Evolutionary conservation across 1,140 invertebrate genomes (phyloP), one percentile per base, ranked within the genome.

Genomic region (Matsumurasca onukii): DNA sequence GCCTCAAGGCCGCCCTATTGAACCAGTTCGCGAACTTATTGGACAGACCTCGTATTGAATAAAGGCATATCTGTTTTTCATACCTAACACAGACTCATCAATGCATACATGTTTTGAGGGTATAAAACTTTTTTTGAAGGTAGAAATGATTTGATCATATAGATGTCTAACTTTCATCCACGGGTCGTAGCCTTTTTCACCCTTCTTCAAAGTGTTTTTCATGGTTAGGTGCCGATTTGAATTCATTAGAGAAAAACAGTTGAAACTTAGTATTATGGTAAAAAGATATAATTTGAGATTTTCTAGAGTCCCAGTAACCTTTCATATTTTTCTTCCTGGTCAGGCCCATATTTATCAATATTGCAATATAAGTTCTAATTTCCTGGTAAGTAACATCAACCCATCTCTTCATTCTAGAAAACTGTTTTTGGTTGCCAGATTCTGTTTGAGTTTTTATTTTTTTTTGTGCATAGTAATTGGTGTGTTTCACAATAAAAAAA

Each of bases 301-400:
- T 17, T 22, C 13, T 17, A 48, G 64, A n/a, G 20, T 45, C 39
- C 64, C 64, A 66, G 20, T 66, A 66, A 25, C 17, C 12, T 48
- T 48, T 49, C 15, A 66, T 22, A 5, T 66, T 66, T 48, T 66
- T 66, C 49, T 24, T 13, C 15, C 5, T 9, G 24, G 64, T 66
- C 15, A 66, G 64, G 17, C 64, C 64, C 64, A 66, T 66, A 66
- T 66, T 66, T n/a, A 66, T 45, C 13, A 66, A 13, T 27, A 66
- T 13, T 20, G 64, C 31, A 49, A 66, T 48, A 29, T 48, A 66
- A 24, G 9, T 66, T 66, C 49, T 66, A 12, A 66, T 66, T 48
- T 66, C 64, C 27, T 48, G 24, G 17, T 22, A 12, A 25, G 25
- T 66, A 20, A 66, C 64, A 48, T 17, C 31, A 39, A 66, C 64